Percentiles rank a stretch among this genome's conserved stretches.
These are phyloP conservation scores for Notarius quadriscutis DNA, from an alignment of 2,113 vertebrate genomes.

Conservation along the genomic window DNA sequence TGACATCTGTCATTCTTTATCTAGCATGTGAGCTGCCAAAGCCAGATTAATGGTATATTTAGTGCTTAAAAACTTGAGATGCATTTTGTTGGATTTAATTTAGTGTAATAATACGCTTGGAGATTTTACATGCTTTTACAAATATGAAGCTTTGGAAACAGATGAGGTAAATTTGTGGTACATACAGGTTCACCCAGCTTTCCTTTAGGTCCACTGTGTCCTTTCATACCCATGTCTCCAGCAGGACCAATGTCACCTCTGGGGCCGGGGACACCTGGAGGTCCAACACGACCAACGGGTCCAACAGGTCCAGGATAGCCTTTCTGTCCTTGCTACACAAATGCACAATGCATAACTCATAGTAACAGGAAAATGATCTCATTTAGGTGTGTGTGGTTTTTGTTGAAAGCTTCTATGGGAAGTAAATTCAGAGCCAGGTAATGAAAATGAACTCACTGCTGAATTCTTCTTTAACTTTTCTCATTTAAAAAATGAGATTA, in stretches of 20 bases:
- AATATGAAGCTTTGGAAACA: background rate
- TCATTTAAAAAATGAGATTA: background rate
- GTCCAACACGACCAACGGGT: conserved; percentile 62
- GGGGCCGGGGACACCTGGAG: conserved; percentile 72
- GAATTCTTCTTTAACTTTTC: background rate
- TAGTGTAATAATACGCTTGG: background rate
- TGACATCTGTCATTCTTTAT: background rate
- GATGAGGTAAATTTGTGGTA: conserved; percentile 21
- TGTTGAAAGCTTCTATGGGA: background rate
- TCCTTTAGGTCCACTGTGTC: conserved; percentile 71
- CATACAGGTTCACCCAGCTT: conserved; percentile 69
- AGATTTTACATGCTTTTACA: background rate
- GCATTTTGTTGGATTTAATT: background rate
- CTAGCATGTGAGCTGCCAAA: background rate
- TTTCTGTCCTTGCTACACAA: conserved; percentile 66
- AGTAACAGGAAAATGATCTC: background rate
- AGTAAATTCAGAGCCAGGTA: background rate
- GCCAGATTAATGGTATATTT: background rate
- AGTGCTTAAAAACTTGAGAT: background rate
- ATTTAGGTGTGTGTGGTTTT: background rate
- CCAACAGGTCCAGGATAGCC: conserved; percentile 65
- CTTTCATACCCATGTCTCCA: conserved; percentile 71
- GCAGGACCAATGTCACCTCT: conserved; percentile 67
- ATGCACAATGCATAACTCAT: background rate
- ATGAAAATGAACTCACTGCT: background rate